Conservation (phyloP, 2,888 invertebrate genomes). For the Anagyrus pseudococci region DNA sequence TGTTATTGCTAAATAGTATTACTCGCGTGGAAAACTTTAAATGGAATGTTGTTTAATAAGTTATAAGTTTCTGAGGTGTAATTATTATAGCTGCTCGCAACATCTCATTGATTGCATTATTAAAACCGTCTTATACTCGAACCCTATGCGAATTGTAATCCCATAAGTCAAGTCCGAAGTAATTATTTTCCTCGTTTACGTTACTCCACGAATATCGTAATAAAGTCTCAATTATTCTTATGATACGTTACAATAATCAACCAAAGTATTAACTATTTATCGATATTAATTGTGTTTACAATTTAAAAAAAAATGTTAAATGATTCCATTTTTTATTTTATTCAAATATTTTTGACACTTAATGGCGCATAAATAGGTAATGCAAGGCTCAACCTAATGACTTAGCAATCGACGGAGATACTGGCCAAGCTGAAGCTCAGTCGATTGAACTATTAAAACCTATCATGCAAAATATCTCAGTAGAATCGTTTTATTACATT, state of each 20-base stretch:
- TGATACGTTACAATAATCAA: neutral
- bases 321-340: neutral
- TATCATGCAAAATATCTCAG: too few species aligned
- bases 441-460: too few species aligned
- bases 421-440: too few species aligned
- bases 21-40: neutral
- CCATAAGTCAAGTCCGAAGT: neutral
- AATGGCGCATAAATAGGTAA: neutral
- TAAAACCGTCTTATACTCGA: conserved; percentile 2
- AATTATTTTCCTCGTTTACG: conserved; percentile 5
- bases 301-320: neutral
- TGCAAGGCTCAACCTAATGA: neutral
- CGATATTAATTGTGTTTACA: too few species aligned
- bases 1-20: conserved; percentile 18
- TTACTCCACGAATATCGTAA: neutral
- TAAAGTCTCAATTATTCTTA: neutral
- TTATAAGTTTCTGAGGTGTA: neutral
- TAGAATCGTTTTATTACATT: too few species aligned
- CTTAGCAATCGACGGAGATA: too few species aligned
- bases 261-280: too few species aligned
- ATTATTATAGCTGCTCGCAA: conserved; percentile 20
- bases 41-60: too few species aligned
- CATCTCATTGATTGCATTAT: conserved; percentile 18
- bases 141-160: conserved; percentile 1
- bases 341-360: neutral